Conservation (phyloP, 2,797 vertebrate species). For the Gadopsis bispinosus region DNA sequence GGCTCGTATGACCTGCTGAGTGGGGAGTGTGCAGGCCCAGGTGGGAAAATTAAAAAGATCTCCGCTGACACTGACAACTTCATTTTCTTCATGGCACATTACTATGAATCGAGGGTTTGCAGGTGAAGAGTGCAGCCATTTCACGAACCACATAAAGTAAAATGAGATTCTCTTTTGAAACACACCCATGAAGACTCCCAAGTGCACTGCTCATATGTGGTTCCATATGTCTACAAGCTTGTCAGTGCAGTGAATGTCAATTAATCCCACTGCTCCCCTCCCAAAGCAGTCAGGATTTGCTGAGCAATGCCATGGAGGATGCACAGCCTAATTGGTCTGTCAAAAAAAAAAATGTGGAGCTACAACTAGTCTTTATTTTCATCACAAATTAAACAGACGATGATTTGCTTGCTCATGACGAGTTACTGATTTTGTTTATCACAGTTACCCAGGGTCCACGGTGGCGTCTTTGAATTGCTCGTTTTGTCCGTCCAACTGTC, state of each 20-base stretch:
- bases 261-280: neutral
- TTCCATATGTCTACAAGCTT: neutral
- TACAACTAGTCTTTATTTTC: neutral
- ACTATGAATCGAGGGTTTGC: constrained; percentile 16
- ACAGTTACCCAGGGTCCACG: too few relatives aligned
- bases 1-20: constrained; percentile 65
- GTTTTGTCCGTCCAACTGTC: too few relatives aligned
- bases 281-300: neutral
- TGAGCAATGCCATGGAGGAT: neutral
- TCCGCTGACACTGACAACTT: constrained; percentile 38
- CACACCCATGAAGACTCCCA: neutral
- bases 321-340: neutral
- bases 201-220: neutral
- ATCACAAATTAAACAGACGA: neutral
- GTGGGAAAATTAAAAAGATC: constrained; percentile 49
- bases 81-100: constrained; percentile 28
- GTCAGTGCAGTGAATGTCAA: neutral
- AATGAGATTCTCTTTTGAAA: constrained; percentile 17
- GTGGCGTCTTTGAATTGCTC: neutral
- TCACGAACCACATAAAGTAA: neutral
- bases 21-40: constrained; percentile 64
- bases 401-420: neutral
- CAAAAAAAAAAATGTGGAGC: neutral
- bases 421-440: neutral
- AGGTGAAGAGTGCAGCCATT: constrained; percentile 6